Conservation (phyloP, 1,140 invertebrate species). For the Octopus sinensis region DNA sequence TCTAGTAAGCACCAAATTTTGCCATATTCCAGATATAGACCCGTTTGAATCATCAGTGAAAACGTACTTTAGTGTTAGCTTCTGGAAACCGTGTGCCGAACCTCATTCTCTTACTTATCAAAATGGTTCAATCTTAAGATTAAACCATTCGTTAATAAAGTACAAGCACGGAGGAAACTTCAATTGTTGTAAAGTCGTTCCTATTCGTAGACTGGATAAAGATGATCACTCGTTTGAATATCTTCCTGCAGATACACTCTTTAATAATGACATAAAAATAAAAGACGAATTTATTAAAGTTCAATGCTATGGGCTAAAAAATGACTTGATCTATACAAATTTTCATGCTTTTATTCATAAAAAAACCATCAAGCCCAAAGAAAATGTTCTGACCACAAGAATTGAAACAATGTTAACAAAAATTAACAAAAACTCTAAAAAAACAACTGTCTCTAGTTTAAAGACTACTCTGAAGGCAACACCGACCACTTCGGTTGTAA, state of each 20-base stretch:
- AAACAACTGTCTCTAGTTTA: not conserved
- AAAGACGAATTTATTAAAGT: constrained; percentile 47
- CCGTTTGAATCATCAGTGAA: constrained; percentile 70
- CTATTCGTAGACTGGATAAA: constrained; percentile 43
- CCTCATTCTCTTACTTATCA: constrained; percentile 55
- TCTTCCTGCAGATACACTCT: constrained; percentile 17
- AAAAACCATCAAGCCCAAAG: constrained; percentile 32
- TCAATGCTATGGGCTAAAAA: constrained; percentile 38
- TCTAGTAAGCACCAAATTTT: constrained; percentile 71
- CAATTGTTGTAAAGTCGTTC: constrained; percentile 49
- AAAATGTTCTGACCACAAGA: not conserved
- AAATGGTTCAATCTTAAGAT: constrained; percentile 39
- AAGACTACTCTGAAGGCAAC: not conserved
- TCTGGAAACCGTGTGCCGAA: constrained; percentile 63
- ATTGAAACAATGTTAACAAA: not conserved
- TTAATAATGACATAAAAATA: constrained; percentile 29
- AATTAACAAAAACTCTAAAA: not conserved
- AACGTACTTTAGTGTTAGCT: constrained; percentile 62
- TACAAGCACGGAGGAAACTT: constrained; percentile 38
- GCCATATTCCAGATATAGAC: constrained; percentile 74
- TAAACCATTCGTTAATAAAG: constrained; percentile 41
- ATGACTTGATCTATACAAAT: constrained; percentile 52
- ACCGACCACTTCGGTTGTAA: constrained; percentile 25
- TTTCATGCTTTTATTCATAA: constrained; percentile 56
- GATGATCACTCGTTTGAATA: constrained; percentile 29